Evolutionary conservation across 2,888 invertebrate species (phyloP).

Genomic region (Drosophila helvetica): DNA sequence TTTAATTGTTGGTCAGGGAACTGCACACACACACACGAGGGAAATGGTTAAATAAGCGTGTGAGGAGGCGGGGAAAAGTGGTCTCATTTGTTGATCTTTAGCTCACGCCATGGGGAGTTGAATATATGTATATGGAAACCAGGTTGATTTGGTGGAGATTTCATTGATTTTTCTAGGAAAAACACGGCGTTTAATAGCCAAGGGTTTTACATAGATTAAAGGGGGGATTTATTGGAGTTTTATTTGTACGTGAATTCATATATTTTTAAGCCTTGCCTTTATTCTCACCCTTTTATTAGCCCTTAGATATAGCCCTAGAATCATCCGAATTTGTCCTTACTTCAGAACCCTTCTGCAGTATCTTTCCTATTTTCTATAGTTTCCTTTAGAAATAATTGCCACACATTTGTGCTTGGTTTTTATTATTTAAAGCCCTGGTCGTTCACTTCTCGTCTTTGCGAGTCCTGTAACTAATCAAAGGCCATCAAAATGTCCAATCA

Average conservation of each 20-base stretch:
- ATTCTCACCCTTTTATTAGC: no score
- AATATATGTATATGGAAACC: not conserved
- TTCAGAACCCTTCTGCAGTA: no score
- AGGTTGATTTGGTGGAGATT: not conserved
- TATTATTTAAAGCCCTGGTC: not conserved
- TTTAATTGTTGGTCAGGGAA: slow-evolving; percentile 33
- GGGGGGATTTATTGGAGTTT: not conserved
- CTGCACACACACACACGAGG: slow-evolving; percentile 11
- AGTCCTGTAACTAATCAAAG: slow-evolving; percentile 3
- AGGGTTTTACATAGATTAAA: not conserved
- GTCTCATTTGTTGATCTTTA: slow-evolving; percentile 2
- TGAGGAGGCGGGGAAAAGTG: no score
- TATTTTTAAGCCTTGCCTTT: not conserved
- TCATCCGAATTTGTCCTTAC: no score
- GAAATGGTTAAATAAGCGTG: slow-evolving; percentile 3
- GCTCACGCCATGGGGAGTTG: slow-evolving; percentile 5
- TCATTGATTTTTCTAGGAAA: not conserved
- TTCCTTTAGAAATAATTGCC: not conserved
- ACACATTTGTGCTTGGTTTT: not conserved
- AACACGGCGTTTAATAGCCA: not conserved
- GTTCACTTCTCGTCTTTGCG: not conserved
- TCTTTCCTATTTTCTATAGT: not conserved
- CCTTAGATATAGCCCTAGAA: no score
- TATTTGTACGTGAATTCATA: not conserved
- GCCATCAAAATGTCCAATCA: slow-evolving; percentile 29